Evolutionary conservation across 2,888 invertebrate genomes (phyloP).

Genomic region (Lasioglossum malachurum): DNA sequence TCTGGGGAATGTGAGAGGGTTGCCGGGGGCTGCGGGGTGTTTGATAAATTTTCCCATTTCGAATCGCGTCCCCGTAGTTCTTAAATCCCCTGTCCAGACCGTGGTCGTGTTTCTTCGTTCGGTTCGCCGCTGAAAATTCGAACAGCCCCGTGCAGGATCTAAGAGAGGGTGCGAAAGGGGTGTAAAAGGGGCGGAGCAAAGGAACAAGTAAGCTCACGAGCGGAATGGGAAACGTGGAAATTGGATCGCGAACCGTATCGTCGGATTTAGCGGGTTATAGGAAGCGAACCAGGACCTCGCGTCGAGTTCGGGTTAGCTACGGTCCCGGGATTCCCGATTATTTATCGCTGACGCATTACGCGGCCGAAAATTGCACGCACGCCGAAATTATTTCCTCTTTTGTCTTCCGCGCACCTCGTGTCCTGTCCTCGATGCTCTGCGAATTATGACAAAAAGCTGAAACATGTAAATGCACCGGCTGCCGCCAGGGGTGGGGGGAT

Average conservation of each 20-base stretch:
- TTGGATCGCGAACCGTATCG: conserved; percentile 41
- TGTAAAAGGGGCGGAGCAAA: background rate
- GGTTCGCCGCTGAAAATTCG: conserved; percentile 24
- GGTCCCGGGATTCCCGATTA: conserved; percentile 46
- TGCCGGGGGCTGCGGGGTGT: background rate
- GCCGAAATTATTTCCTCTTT: conserved; percentile 18
- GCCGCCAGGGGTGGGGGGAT: background rate
- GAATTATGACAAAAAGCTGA: conserved; percentile 23
- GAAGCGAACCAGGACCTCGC: conserved; percentile 14
- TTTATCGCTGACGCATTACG: conserved; percentile 50
- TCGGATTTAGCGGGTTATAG: conserved; percentile 42
- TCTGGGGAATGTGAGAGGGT: too few species aligned
- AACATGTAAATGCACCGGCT: conserved; percentile 6
- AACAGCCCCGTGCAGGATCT: background rate
- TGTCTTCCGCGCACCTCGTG: background rate
- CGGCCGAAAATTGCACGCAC: conserved; percentile 48
- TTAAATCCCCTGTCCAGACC: background rate
- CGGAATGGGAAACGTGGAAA: conserved; percentile 32
- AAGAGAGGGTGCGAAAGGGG: background rate
- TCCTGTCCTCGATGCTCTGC: background rate
- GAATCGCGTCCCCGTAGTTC: background rate
- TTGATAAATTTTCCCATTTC: conserved; percentile 21
- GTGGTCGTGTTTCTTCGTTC: conserved; percentile 21
- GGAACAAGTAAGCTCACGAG: background rate
- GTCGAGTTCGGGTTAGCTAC: background rate